Evolutionary conservation across 23 tunicate species (phyloP).

Genomic region (Pegea sp.): DNA sequence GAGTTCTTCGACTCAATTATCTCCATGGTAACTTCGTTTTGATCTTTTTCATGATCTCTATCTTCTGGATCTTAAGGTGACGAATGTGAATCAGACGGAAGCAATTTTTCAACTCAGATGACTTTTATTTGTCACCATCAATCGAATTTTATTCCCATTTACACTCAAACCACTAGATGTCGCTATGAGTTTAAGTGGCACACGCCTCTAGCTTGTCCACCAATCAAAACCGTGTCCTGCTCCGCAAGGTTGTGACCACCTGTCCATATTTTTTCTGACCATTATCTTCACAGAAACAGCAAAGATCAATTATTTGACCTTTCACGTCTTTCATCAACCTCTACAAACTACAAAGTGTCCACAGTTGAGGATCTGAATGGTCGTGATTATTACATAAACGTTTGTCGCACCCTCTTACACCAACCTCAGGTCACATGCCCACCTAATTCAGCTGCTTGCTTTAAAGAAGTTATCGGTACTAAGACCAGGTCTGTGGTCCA

Average conservation of each 20-base stretch:
- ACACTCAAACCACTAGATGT: no score
- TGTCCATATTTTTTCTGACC: background rate
- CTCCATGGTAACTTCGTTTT: constrained; percentile 24
- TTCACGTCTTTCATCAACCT: constrained; percentile 10
- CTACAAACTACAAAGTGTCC: constrained; percentile 11
- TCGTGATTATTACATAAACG: constrained; percentile 26
- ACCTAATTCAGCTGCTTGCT: constrained; percentile 54
- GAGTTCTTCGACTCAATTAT: constrained; percentile 21
- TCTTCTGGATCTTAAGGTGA: constrained; percentile 13
- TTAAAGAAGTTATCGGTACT: constrained; percentile 5
- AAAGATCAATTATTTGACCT: constrained; percentile 21
- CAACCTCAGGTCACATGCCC: constrained; percentile 38
- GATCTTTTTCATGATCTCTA: background rate
- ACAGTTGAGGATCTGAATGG: constrained; percentile 20
- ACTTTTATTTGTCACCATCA: constrained; percentile 40
- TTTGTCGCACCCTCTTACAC: constrained; percentile 40
- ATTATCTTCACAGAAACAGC: constrained; percentile 9
- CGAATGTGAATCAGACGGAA: constrained; percentile 12
- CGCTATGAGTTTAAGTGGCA: constrained; percentile 49
- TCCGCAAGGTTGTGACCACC: constrained; percentile 42
- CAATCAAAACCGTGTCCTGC: constrained; percentile 40
- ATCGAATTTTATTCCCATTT: no score
- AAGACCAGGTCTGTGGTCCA: no score
- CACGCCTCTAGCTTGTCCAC: constrained; percentile 62
- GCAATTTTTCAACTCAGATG: constrained; percentile 9